These are phyloP conservation scores for Morinoia aosen DNA, from an alignment of 2,888 invertebrate genomes.

Conservation along the genomic window DNA sequence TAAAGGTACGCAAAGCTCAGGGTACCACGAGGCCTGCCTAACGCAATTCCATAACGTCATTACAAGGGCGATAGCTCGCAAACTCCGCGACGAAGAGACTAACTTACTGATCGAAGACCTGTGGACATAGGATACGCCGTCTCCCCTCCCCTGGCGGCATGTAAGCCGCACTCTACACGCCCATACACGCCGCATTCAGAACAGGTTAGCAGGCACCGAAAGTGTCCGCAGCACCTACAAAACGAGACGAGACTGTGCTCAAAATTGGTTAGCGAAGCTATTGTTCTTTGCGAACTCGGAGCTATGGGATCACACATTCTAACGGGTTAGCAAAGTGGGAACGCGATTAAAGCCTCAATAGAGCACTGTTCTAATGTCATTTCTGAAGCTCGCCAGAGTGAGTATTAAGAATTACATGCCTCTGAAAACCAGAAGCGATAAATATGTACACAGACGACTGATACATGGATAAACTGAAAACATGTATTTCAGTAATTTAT, in stretches of 20 bases:
- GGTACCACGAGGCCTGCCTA: not conserved
- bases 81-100: not conserved
- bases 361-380: not conserved
- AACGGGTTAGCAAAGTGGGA: not conserved
- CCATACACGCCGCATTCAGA: not conserved
- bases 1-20: not conserved
- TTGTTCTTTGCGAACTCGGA: not conserved
- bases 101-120: constrained; percentile 20
- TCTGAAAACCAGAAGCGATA: not conserved
- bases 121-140: not conserved
- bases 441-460: not conserved
- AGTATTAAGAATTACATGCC: not conserved
- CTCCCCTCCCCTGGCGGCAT: not conserved
- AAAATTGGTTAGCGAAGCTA: not conserved
- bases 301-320: not conserved
- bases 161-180: not conserved
- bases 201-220: not conserved
- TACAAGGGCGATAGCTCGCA: constrained; percentile 34
- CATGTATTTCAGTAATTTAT: not conserved
- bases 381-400: not conserved
- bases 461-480: not conserved
- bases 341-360: not conserved
- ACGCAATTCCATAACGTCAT: constrained; percentile 43
- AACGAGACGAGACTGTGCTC: not conserved
- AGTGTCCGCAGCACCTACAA: not conserved